Evolutionary conservation across 2,888 invertebrate genomes (phyloP).

Genomic region (Amphiduros pacificus): DNA sequence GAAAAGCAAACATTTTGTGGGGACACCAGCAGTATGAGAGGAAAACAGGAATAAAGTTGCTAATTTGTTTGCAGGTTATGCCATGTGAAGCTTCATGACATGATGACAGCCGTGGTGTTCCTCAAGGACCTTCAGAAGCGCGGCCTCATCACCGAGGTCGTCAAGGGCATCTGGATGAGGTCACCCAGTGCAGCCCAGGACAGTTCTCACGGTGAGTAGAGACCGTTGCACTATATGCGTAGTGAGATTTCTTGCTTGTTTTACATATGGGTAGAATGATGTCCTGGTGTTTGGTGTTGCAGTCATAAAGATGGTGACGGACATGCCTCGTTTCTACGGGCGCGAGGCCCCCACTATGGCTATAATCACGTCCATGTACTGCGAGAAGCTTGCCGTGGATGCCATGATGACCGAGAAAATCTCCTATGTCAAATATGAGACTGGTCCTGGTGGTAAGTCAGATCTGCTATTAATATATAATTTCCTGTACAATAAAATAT

Average conservation of each 20-base stretch:
- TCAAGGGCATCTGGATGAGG: conserved; percentile 49
- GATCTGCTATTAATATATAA: too few species aligned
- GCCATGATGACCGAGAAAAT: conserved; percentile 97
- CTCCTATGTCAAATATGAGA: conserved; percentile 91
- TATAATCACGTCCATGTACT: conserved; percentile 95
- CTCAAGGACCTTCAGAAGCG: conserved; percentile 49
- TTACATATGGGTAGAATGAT: not conserved
- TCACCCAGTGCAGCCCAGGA: conserved; percentile 41
- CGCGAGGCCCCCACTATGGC: conserved; percentile 94
- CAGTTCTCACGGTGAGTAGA: conserved; percentile 36
- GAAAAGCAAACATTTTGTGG: too few species aligned
- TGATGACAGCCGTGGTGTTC: conserved; percentile 46
- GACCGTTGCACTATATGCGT: too few species aligned
- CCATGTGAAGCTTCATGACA: conserved; percentile 36
- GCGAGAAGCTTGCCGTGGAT: conserved; percentile 97
- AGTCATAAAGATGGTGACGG: conserved; percentile 73
- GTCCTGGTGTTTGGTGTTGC: conserved; percentile 6
- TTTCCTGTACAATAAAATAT: too few species aligned
- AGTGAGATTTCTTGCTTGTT: not conserved
- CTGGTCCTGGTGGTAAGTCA: too few species aligned
- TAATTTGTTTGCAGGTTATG: conserved; percentile 3
- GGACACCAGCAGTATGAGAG: too few species aligned
- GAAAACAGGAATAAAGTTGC: too few species aligned
- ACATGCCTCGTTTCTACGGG: conserved; percentile 88
- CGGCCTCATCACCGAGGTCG: conserved; percentile 44